phyloP scores from a whole-genome alignment of 2,797 vertebrate genomes.

The Crypturellus tataupa region DNA sequence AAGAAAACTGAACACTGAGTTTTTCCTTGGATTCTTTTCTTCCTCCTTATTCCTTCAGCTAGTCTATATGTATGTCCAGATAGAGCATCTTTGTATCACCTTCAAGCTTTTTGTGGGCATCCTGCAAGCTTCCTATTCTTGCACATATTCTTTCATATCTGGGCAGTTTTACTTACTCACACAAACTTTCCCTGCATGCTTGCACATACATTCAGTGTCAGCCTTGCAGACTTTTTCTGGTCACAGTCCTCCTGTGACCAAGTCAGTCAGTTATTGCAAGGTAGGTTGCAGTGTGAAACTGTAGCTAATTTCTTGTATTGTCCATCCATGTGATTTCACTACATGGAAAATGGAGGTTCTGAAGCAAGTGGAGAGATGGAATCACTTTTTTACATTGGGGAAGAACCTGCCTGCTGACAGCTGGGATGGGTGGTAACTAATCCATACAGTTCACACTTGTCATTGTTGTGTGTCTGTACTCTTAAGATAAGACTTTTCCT shows the following conservation, averaged over 20 bases:
- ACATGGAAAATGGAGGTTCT: background rate
- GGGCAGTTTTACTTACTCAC: background rate
- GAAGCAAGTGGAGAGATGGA: background rate
- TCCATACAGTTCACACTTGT: background rate
- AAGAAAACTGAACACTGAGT: background rate
- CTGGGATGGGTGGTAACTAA: background rate
- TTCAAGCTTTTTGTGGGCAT: background rate
- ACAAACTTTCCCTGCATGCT: background rate
- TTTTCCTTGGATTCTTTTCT: background rate
- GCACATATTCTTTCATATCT: background rate
- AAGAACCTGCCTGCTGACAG: background rate
- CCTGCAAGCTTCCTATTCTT: background rate
- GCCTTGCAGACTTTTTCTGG: background rate
- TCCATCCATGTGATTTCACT: background rate
- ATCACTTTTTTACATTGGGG: background rate
- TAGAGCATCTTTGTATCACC: background rate
- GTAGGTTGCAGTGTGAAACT: background rate
- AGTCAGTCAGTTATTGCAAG: background rate
- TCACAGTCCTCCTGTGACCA: background rate
- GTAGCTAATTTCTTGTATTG: background rate
- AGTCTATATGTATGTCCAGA: background rate
- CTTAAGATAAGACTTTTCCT: background rate
- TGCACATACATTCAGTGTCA: background rate
- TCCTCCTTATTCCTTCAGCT: background rate
- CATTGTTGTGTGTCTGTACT: background rate